Conservation (phyloP, 2,797 vertebrate genomes). For the Crocodylus rhombifer region DNA sequence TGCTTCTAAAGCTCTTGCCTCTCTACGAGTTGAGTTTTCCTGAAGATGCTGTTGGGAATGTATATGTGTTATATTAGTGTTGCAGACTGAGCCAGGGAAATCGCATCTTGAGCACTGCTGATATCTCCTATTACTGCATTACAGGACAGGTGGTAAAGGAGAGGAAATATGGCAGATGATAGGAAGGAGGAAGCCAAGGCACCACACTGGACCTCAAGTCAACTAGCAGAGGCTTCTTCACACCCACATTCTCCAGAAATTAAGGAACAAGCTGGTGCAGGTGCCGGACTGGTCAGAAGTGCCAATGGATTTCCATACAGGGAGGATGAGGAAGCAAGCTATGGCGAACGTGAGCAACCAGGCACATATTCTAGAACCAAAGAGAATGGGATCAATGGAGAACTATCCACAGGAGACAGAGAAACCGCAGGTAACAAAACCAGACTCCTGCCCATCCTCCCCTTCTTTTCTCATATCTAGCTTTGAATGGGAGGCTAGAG, state of each 20-base stretch:
- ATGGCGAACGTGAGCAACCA: slow-evolving; percentile 79
- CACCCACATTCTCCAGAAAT: slow-evolving; percentile 83
- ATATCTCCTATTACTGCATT: slow-evolving; percentile 56
- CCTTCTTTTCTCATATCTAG: not conserved
- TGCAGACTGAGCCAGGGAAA: not conserved
- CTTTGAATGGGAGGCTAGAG: not conserved
- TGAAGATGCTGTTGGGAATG: not conserved
- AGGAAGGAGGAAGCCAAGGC: slow-evolving; percentile 92
- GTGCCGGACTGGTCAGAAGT: slow-evolving; percentile 84
- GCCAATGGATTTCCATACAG: slow-evolving; percentile 93
- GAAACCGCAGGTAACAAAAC: slow-evolving; percentile 93
- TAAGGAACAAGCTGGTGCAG: slow-evolving; percentile 86
- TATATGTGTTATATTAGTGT: not conserved
- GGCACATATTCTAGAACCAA: slow-evolving; percentile 85
- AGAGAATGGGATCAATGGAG: slow-evolving; percentile 98
- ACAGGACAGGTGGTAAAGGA: slow-evolving; percentile 65
- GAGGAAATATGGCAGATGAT: slow-evolving; percentile 92
- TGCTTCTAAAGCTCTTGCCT: not conserved
- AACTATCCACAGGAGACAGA: slow-evolving; percentile 87
- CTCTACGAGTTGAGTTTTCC: fast-evolving
- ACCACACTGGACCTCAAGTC: slow-evolving; percentile 90
- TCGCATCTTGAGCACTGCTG: not conserved
- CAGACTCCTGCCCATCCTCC: not conserved
- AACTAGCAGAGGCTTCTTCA: slow-evolving; percentile 79
- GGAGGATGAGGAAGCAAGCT: slow-evolving; percentile 85